phyloP scores from a whole-genome alignment of 2,113 vertebrate genomes.

The Gasterosteus nipponicus region DNA sequence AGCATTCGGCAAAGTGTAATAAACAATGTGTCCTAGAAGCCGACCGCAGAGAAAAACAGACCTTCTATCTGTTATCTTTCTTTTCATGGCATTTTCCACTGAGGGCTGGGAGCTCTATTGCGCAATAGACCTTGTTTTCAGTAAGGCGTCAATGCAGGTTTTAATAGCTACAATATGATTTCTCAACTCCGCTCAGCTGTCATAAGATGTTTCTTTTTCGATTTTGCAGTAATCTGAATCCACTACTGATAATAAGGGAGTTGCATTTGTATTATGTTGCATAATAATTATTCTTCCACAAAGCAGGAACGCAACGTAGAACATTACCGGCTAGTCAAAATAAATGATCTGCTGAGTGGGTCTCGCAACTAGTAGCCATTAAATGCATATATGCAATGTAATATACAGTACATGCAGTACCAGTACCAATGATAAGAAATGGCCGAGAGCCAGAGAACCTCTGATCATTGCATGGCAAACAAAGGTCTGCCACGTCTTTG shows the following conservation, averaged over 20 bases:
- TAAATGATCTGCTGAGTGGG: slow-evolving; percentile 1
- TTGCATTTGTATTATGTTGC: slow-evolving; percentile 38
- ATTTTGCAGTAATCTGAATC: slow-evolving; percentile 47
- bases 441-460: background rate
- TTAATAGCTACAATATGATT: slow-evolving; percentile 41
- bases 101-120: slow-evolving; percentile 15
- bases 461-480: slow-evolving; percentile 1
- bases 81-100: background rate
- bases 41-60: slow-evolving; percentile 22
- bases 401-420: too few species aligned
- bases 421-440: background rate
- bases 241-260: slow-evolving; percentile 34
- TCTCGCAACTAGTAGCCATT: background rate
- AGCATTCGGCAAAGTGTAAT: slow-evolving; percentile 11
- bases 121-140: slow-evolving; percentile 51
- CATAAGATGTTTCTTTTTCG: slow-evolving; percentile 28
- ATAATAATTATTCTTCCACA: slow-evolving; percentile 7
- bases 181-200: slow-evolving; percentile 30
- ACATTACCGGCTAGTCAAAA: slow-evolving; percentile 3
- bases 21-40: slow-evolving; percentile 24
- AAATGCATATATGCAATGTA: background rate
- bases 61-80: slow-evolving; percentile 6
- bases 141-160: slow-evolving; percentile 33
- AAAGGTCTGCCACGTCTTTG: background rate
- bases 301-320: background rate